Evolutionary conservation across 1,140 invertebrate genomes (phyloP).

Genomic region (Cephus cinctus): DNA sequence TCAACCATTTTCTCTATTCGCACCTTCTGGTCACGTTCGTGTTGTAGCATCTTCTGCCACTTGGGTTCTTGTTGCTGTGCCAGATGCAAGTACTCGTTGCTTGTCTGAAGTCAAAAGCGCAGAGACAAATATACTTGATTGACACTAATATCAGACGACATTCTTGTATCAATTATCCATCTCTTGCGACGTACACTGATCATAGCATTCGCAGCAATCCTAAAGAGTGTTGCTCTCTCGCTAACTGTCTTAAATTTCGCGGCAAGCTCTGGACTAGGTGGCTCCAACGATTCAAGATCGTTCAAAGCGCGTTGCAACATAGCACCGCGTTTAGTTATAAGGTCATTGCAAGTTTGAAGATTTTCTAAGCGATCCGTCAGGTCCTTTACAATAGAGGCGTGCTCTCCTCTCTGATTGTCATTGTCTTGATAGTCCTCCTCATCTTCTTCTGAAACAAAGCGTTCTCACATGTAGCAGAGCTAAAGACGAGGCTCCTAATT

Average conservation of each 20-base stretch:
- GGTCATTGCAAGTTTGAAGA: constrained; percentile 85
- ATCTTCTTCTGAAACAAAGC: constrained; percentile 72
- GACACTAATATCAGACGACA: too few species aligned
- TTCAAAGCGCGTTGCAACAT: constrained; percentile 80
- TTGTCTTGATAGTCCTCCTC: constrained; percentile 68
- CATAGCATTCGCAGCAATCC: constrained; percentile 94
- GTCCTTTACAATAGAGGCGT: constrained; percentile 60
- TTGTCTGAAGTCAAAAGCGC: constrained; percentile 66
- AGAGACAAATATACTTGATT: background rate
- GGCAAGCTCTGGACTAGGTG: constrained; percentile 57
- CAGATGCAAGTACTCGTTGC: constrained; percentile 85
- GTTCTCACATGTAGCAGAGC: too few species aligned
- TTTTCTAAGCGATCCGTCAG: constrained; percentile 75
- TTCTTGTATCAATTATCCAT: too few species aligned
- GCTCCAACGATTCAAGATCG: constrained; percentile 78
- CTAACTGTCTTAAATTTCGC: constrained; percentile 74
- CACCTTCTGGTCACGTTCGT: constrained; percentile 92
- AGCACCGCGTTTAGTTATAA: constrained; percentile 84
- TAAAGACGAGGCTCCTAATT: background rate
- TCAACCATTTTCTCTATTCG: constrained; percentile 97
- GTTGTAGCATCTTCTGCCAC: constrained; percentile 87
- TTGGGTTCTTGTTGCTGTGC: constrained; percentile 85
- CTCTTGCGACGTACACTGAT: constrained; percentile 93
- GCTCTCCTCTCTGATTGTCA: constrained; percentile 50
- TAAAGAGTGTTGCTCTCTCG: constrained; percentile 88